Percentiles rank a stretch among this genome's conserved stretches.
Conservation (phyloP, 2,797 vertebrate species). For the Cygnus olor region DNA sequence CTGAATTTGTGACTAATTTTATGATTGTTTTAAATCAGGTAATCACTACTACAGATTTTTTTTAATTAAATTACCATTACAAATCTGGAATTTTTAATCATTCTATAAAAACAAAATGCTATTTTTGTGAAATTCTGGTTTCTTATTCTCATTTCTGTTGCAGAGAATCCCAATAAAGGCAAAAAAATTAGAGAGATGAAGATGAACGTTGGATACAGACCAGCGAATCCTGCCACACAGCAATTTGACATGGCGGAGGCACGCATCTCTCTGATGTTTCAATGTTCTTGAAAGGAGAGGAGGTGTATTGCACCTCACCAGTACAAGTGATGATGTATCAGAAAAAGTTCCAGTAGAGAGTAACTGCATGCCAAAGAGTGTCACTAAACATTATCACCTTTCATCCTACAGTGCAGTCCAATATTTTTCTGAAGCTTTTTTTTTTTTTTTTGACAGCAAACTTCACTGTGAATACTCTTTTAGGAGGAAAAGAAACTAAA, state of each 20-base stretch:
- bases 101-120: background rate
- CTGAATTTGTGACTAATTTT: background rate
- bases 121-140: background rate
- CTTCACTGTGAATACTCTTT: background rate
- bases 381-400: conserved; percentile 13
- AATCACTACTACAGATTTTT: background rate
- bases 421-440: background rate
- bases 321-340: background rate
- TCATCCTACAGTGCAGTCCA: background rate
- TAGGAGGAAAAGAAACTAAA: background rate
- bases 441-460: background rate
- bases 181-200: background rate
- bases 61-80: background rate
- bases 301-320: background rate
- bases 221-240: background rate
- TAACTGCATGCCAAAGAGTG: background rate
- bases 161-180: background rate
- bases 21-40: background rate
- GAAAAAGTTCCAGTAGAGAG: background rate
- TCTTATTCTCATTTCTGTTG: background rate
- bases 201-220: background rate
- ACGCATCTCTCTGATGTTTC: background rate
- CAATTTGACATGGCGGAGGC: background rate
- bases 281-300: background rate
- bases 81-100: background rate